phyloP scores from a whole-genome alignment of 2,113 vertebrate species.

The Sterna hirundo region DNA sequence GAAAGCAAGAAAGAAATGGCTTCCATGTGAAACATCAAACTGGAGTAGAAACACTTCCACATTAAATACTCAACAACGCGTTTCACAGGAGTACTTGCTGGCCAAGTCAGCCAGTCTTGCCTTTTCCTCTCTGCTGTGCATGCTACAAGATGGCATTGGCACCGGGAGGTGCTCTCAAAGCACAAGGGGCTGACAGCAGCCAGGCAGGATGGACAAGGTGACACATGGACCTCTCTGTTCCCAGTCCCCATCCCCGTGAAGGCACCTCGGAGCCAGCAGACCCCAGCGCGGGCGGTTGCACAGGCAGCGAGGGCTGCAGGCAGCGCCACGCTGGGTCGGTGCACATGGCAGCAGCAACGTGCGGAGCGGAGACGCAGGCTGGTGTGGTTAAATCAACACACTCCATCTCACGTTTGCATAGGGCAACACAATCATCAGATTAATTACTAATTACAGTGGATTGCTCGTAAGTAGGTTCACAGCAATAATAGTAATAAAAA shows the following conservation, averaged over 20 bases:
- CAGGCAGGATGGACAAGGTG: background rate
- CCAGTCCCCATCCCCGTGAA: background rate
- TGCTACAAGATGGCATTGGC: background rate
- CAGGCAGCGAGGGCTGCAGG: background rate
- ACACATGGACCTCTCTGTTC: accelerated
- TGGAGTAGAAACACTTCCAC: background rate
- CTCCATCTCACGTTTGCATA: conserved; percentile 55
- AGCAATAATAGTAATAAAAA: conserved; percentile 54
- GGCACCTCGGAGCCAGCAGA: background rate
- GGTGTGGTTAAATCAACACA: conserved; percentile 31
- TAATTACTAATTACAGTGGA: conserved; percentile 54
- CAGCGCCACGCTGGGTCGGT: accelerated
- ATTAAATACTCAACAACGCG: accelerated
- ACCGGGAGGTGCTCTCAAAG: background rate
- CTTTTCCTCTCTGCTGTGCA: background rate
- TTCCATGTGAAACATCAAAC: background rate
- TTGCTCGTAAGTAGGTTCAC: conserved; percentile 40
- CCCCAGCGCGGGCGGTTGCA: background rate
- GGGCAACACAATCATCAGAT: conserved; percentile 48
- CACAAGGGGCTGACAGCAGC: background rate
- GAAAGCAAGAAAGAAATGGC: background rate
- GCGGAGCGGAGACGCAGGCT: background rate
- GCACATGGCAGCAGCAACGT: background rate
- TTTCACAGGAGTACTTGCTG: background rate
- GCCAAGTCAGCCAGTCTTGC: background rate